phyloP scores from a whole-genome alignment of 2,888 invertebrate genomes.

The Brachyptera risi region DNA sequence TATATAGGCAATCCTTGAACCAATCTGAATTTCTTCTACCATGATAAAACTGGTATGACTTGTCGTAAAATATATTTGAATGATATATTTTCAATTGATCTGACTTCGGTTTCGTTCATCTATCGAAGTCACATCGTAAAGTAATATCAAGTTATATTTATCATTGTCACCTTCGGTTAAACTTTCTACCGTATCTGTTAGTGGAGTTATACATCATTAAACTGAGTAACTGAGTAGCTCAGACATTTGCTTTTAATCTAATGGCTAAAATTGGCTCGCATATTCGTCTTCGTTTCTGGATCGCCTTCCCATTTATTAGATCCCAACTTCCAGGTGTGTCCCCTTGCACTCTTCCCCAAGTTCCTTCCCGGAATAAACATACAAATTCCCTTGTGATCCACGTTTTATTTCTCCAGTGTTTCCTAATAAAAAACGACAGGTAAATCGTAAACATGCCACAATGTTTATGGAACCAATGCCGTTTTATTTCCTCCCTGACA shows the following conservation, averaged over 20 bases:
- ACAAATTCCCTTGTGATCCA: background rate
- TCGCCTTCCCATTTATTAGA: background rate
- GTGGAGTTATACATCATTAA: background rate
- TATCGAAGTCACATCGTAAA: background rate
- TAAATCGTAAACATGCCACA: conserved; percentile 18
- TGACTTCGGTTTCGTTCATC: background rate
- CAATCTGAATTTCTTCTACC: background rate
- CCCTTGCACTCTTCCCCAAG: background rate
- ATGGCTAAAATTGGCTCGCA: background rate
- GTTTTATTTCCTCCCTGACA: conserved; percentile 1
- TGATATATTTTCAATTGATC: background rate
- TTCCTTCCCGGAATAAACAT: background rate
- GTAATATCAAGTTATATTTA: background rate
- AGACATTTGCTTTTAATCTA: background rate
- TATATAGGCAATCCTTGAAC: background rate
- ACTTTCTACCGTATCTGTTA: background rate
- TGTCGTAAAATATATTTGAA: background rate
- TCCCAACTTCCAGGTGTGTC: background rate
- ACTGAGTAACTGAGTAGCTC: too few relatives aligned
- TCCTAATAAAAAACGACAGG: conserved; percentile 15
- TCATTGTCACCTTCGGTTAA: conserved; percentile 2
- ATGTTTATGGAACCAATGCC: background rate
- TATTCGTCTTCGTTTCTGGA: conserved; percentile 3
- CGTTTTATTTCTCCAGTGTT: background rate
- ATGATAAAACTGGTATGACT: background rate